Evolutionary conservation across 2,888 invertebrate species (phyloP).

Genomic region (Drosophila conformis): DNA sequence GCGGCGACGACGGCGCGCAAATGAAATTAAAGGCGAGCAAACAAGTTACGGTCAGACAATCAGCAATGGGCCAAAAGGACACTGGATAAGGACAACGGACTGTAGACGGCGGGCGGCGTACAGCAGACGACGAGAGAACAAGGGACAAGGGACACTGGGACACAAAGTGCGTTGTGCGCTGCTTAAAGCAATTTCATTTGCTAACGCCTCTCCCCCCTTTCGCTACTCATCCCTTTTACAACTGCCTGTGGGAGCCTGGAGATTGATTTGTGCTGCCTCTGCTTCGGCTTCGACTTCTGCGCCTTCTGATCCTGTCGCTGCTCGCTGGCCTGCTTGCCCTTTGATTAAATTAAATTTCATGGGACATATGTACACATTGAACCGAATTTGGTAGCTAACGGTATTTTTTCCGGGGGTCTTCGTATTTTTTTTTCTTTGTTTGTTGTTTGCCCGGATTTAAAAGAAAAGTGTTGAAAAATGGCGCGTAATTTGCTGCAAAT

Average conservation of each 20-base stretch:
- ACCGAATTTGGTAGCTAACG: constrained; percentile 39
- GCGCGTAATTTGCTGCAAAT: constrained; percentile 75
- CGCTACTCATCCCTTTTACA: constrained; percentile 29
- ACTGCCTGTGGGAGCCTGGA: constrained; percentile 67
- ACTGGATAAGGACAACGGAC: constrained; percentile 66
- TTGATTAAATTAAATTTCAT: constrained; percentile 84
- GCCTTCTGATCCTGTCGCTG: constrained; percentile 18
- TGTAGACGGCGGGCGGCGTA: constrained; percentile 13
- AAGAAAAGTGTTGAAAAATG: constrained; percentile 73
- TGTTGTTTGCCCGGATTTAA: constrained; percentile 48
- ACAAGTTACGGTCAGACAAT: constrained; percentile 82
- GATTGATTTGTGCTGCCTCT: constrained; percentile 81
- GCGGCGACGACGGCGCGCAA: constrained; percentile 65
- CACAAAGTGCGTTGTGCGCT: constrained; percentile 64
- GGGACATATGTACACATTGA: constrained; percentile 78
- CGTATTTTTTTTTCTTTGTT: constrained; percentile 11
- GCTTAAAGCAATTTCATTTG: constrained; percentile 79
- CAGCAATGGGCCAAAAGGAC: constrained; percentile 74
- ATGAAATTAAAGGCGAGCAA: constrained; percentile 83
- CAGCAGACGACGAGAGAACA: constrained; percentile 38
- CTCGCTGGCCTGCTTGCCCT: constrained; percentile 72
- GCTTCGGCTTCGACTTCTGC: neutral
- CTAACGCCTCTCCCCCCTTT: constrained; percentile 46
- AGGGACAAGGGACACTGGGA: constrained; percentile 45
- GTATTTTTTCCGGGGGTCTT: constrained; percentile 23